These are phyloP conservation scores for Castor canadensis DNA, from an alignment of 2,113 vertebrate species.

Conservation along the genomic window DNA sequence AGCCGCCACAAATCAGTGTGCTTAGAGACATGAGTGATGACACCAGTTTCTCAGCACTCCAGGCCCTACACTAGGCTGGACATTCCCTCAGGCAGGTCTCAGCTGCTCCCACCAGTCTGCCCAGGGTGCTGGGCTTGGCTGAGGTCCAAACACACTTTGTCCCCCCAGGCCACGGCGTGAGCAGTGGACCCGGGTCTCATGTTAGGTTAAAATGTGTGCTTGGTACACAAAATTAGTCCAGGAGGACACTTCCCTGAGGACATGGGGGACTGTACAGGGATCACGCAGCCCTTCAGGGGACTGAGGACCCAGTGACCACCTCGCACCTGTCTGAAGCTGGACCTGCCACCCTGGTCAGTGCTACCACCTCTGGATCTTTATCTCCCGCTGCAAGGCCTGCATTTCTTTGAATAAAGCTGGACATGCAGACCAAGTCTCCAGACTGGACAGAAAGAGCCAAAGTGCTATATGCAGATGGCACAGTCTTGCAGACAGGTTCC, in stretches of 20 bases:
- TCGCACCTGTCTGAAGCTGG: not conserved
- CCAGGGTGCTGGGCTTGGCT: not conserved
- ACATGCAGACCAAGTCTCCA: not conserved
- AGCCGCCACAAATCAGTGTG: too few species aligned
- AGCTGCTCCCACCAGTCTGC: not conserved
- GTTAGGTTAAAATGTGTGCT: not conserved
- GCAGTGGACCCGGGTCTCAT: fast-evolving
- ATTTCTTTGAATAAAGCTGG: not conserved
- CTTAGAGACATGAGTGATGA: not conserved
- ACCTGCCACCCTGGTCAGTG: not conserved
- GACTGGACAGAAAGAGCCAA: not conserved
- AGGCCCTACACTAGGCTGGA: too few species aligned
- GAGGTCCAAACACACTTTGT: not conserved
- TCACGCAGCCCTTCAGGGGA: fast-evolving
- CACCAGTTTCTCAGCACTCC: not conserved
- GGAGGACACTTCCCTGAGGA: not conserved
- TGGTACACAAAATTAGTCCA: too few species aligned
- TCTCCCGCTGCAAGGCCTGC: not conserved
- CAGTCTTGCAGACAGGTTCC: not conserved
- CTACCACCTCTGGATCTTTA: not conserved
- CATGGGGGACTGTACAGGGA: fast-evolving
- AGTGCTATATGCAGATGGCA: not conserved
- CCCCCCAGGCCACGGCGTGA: not conserved
- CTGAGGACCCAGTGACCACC: not conserved
- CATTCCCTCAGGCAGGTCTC: not conserved